phyloP scores from a whole-genome alignment of 2,888 invertebrate species.

The Ernsta delagoae region DNA sequence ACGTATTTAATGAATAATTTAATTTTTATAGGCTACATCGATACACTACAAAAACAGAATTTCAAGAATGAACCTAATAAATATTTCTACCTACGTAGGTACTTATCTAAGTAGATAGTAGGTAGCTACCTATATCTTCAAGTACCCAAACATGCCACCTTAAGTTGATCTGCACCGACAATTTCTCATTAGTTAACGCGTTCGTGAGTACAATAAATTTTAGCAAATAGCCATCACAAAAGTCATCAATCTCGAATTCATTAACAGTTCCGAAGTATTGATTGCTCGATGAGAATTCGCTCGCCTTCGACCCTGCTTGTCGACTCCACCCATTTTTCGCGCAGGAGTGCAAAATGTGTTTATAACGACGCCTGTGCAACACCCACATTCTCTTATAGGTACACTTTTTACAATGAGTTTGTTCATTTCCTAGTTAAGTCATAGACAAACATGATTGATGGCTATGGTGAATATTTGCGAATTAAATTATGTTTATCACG shows the following conservation, averaged over 20 bases:
- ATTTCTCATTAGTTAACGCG: no score
- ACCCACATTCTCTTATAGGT: conserved; percentile 57
- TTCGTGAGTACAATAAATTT: conserved; percentile 5
- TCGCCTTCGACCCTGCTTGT: conserved; percentile 46
- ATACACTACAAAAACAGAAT: no score
- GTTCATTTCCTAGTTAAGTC: conserved; percentile 66
- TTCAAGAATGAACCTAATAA: no score
- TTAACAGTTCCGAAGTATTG: conserved; percentile 61
- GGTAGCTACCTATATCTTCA: no score
- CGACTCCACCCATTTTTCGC: conserved; percentile 71
- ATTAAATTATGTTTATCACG: conserved; percentile 52
- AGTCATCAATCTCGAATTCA: conserved; percentile 58
- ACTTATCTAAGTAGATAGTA: no score
- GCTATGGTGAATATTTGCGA: conserved; percentile 50
- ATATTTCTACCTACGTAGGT: no score
- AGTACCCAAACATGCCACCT: no score
- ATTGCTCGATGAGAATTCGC: conserved; percentile 53
- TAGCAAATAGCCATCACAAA: conserved; percentile 36
- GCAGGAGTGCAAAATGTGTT: conserved; percentile 70
- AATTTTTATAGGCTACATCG: no score
- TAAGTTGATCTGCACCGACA: no score
- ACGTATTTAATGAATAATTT: background rate
- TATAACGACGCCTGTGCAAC: conserved; percentile 72
- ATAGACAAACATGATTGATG: conserved; percentile 70
- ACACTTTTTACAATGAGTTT: conserved; percentile 43